phyloP scores from a whole-genome alignment of 1,140 invertebrate genomes.

The Popillia japonica region DNA sequence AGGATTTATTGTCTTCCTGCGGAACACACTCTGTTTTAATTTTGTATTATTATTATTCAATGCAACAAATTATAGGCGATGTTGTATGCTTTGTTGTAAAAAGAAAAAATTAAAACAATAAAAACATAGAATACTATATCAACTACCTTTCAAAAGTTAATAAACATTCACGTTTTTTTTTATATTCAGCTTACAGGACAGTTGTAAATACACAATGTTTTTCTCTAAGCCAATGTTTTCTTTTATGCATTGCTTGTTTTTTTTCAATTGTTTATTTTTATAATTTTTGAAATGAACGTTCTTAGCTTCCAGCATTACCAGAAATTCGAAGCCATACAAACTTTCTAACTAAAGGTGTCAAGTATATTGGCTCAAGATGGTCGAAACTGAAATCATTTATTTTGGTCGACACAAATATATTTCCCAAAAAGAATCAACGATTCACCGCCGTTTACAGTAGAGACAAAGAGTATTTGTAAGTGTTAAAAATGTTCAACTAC shows the following conservation, averaged over 20 bases:
- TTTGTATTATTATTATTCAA: too few relatives aligned
- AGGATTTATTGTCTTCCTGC: too few relatives aligned
- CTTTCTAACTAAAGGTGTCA: conserved; percentile 69
- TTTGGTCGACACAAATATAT: conserved; percentile 71
- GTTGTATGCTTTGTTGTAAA: too few relatives aligned
- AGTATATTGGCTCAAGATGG: conserved; percentile 61
- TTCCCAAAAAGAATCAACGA: conserved; percentile 75
- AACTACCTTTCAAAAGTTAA: too few relatives aligned
- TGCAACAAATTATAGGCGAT: too few relatives aligned
- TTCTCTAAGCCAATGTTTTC: background rate
- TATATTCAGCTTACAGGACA: too few relatives aligned
- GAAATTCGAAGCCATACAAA: conserved; percentile 69
- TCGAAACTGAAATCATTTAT: conserved; percentile 69
- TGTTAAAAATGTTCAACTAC: conserved; percentile 41
- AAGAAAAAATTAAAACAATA: too few relatives aligned
- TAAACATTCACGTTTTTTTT: too few relatives aligned
- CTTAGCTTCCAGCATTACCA: conserved; percentile 70
- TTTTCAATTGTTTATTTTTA: background rate
- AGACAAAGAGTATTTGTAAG: conserved; percentile 88
- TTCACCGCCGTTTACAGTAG: conserved; percentile 85
- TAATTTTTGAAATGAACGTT: conserved; percentile 36
- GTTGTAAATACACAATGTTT: background rate
- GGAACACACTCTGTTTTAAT: too few relatives aligned
- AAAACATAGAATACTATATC: too few relatives aligned
- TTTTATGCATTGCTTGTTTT: background rate